Conservation (phyloP, 1,140 invertebrate genomes). For the Pseudomyrmex concolor region DNA sequence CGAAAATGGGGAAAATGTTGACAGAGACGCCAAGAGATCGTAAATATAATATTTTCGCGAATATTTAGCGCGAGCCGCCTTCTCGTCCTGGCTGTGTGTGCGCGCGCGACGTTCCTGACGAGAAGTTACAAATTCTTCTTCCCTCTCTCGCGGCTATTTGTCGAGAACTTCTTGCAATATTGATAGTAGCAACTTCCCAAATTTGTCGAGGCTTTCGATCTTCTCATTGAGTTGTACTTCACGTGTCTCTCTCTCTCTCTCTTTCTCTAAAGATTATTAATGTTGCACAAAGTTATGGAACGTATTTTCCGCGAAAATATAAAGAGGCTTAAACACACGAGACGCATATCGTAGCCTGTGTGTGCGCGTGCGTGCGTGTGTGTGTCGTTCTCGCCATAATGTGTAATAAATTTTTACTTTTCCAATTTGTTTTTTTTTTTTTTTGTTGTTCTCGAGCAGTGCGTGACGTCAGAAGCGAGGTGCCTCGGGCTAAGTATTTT, state of each 20-base stretch:
- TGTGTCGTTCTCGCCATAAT: background rate
- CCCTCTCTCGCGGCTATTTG: background rate
- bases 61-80: conserved; percentile 31
- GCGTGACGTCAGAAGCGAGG: conserved; percentile 49
- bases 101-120: background rate
- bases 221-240: background rate
- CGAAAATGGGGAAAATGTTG: background rate
- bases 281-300: background rate
- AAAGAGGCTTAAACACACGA: background rate
- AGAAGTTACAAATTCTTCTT: background rate
- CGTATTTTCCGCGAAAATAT: background rate
- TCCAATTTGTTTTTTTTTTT: background rate
- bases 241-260: too few species aligned
- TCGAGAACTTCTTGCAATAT: conserved; percentile 5
- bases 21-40: background rate
- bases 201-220: background rate
- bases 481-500: conserved; percentile 46
- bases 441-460: conserved; percentile 30
- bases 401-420: background rate
- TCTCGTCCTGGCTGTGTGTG: background rate
- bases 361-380: too few species aligned
- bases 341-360: background rate
- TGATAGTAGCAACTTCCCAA: background rate
- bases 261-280: background rate
- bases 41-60: conserved; percentile 11